Evolutionary conservation across 35 echinoderm and acorn worm species (phyloP), one percentile per base, ranked within the genome.

Genomic region (Lytechinus pictus): DNA sequence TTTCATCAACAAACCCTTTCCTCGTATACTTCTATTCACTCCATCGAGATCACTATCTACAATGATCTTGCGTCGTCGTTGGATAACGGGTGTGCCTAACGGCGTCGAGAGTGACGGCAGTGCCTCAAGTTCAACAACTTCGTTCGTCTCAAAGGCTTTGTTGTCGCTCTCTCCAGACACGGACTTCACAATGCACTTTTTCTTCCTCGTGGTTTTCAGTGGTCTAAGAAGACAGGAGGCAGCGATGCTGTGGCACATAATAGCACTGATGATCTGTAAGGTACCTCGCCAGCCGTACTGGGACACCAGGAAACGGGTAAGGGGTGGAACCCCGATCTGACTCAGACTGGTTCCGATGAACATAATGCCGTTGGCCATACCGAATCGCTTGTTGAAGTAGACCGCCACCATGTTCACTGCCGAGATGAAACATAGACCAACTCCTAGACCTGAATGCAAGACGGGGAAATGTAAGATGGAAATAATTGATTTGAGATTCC

Each of bases 331-430:
- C 27, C 92, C 92, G 8, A 93, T 93, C 92, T 93, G 92, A 11
- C 92, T 57, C 27, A 57, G 8, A 54, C 92, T 93, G 53, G 92
- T 93, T 10, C 92, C 92, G n/a, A 93, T 29, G 54, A 93, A 93
- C 53, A 54, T 55, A 27, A 93, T 93, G 53, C 92, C 55, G 57
- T 57, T 93, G 55, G 92, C 92, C 53, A 93, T 24, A 57, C 92
- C 92, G 24, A 55, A 93, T 53, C 92, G 92, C 92, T 57, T 93
- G 92, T 93, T 4, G 92, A 93, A 93, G 53, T 93, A 93, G 8
- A 93, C 24, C 9, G 92, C 92, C 4, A 93, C 54, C 92, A 93
- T 93, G 55, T 93, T 93, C 9, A 93, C 27, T 2, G 92, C 27
- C 9, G 92, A 93, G 12, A 93, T 93, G 92, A 53, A 93, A 10